These are phyloP conservation scores for Holocentrus rufus DNA, from an alignment of 2,797 vertebrate species.

Conservation along the genomic window DNA sequence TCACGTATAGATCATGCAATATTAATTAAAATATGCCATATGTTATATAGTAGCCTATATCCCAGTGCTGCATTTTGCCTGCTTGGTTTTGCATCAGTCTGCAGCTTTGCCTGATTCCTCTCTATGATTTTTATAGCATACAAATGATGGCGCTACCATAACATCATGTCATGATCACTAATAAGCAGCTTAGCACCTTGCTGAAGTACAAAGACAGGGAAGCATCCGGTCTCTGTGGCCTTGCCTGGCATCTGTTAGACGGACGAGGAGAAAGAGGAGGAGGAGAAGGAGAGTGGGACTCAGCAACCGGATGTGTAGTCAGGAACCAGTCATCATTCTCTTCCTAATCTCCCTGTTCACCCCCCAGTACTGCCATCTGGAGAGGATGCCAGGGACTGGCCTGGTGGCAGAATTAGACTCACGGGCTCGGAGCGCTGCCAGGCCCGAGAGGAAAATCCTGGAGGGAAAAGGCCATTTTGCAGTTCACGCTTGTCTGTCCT, in stretches of 20 bases:
- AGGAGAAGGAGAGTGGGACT: slow-evolving; percentile 61
- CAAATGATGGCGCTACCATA: neutral
- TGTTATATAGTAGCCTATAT: neutral
- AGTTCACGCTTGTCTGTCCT: slow-evolving; percentile 66
- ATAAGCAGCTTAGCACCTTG: slow-evolving; percentile 63
- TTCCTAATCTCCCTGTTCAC: slow-evolving; percentile 74
- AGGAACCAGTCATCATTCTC: slow-evolving; percentile 77
- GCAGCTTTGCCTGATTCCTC: neutral
- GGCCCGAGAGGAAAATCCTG: slow-evolving; percentile 75
- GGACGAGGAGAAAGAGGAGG: slow-evolving; percentile 37
- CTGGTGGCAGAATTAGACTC: slow-evolving; percentile 74
- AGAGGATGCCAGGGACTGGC: slow-evolving; percentile 80
- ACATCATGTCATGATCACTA: slow-evolving; percentile 34
- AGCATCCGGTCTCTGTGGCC: slow-evolving; percentile 62
- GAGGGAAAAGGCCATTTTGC: slow-evolving; percentile 70
- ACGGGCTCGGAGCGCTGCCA: slow-evolving; percentile 66
- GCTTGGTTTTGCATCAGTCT: neutral
- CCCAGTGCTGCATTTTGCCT: neutral
- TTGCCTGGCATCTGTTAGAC: slow-evolving; percentile 57
- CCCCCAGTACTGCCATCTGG: slow-evolving; percentile 79
- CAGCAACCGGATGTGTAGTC: slow-evolving; percentile 77
- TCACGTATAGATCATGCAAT: neutral
- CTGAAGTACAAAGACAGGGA: slow-evolving; percentile 46
- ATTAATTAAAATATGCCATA: neutral
- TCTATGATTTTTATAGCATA: slow-evolving; percentile 1